Evolutionary conservation across 2,113 vertebrate genomes (phyloP), one percentile per base, ranked within the genome.

Genomic region (Scalopus aquaticus): DNA sequence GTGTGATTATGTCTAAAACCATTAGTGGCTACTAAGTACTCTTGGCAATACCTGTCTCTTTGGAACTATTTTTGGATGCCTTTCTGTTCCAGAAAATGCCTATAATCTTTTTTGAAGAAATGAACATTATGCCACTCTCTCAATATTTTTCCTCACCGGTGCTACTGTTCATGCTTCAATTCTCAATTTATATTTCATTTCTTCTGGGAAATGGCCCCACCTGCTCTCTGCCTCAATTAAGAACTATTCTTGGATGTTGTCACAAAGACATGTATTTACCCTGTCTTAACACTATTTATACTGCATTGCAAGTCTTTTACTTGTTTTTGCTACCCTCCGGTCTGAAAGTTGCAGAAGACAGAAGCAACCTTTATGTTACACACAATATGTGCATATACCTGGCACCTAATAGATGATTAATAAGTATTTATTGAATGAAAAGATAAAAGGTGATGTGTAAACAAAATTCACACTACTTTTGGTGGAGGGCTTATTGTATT

Each of bases 71-170:
- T 74, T 35, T 85, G 10, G 17, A 81, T 20, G 42, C 9, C 12
- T 87, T 82, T 67, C 49, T 91, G 24, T 88, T 91, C 30, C 60
- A 76, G 74, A 58, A 93, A 64, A 88, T 69, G 49, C 16, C 24
- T 24, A 1, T 16, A 3, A 0, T 69, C 32, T 13, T 85, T 90
- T 80, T 81, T 16, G 44, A 82, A 64, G 56, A 78, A 72, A 9
- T 81, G 37, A 65, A n/a, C n/a, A 9, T 72, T 12, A 35, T 20
- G 20, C 32, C 6, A 3, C 5, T 64, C 32, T 60, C 32, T 60
- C 70, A 30, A 72, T 72, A 81, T 22, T 77, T 26, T 78, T 0
- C 26, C n/a, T 93, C 69, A 82, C 7, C 49, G 65, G 12, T 16
- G 24, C n/a, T 76, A 26, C n/a, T 56, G 1, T 44, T 30, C 1